Evolutionary conservation across 30 jellyfish, hydroid and myxozoan genomes (phyloP).

Genomic region (Nemopilema nomurai): DNA sequence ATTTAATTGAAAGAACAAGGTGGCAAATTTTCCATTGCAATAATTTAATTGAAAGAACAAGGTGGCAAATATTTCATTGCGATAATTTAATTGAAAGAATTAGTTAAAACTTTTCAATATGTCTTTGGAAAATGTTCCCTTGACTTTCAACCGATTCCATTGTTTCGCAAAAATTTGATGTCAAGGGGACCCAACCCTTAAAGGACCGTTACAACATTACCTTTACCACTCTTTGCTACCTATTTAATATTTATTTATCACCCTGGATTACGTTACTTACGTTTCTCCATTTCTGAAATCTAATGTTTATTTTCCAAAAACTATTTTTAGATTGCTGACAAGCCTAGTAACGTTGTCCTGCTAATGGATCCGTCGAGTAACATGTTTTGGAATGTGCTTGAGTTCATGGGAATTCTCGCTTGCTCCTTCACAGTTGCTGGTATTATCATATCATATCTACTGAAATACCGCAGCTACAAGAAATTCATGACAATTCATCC

Average conservation of each 20-base stretch:
- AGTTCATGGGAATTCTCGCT: constrained; percentile 9
- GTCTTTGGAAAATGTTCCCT: not conserved
- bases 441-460: not conserved
- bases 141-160: not conserved
- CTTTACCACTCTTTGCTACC: not conserved
- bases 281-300: not conserved
- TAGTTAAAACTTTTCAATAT: not conserved
- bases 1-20: too few relatives aligned
- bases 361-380: constrained; percentile 23
- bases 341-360: not conserved
- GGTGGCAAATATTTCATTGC: too few relatives aligned
- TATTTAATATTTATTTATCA: not conserved
- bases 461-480: constrained; percentile 27
- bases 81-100: too few relatives aligned
- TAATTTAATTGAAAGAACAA: too few relatives aligned
- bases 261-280: too few relatives aligned
- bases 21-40: too few relatives aligned
- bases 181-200: too few relatives aligned
- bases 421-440: constrained; percentile 4
- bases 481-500: not conserved
- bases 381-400: constrained; percentile 14
- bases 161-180: too few relatives aligned
- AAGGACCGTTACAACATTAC: too few relatives aligned
- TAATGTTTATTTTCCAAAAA: not conserved
- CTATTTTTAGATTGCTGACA: not conserved